These are phyloP conservation scores for Brenthis hecate DNA, from an alignment of 2,888 invertebrate species.

Conservation along the genomic window DNA sequence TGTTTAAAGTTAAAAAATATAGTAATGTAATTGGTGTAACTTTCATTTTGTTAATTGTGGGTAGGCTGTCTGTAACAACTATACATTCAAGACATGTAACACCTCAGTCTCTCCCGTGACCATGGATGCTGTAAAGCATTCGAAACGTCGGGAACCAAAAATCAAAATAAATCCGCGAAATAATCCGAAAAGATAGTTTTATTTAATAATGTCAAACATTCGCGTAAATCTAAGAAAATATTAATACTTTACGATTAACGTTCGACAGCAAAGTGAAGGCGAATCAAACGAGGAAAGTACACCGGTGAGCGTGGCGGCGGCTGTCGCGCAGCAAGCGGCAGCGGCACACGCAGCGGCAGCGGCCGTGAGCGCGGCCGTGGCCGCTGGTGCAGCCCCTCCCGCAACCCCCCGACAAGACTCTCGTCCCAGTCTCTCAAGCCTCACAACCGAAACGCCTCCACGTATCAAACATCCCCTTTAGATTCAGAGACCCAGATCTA, in stretches of 20 bases:
- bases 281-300: constrained; percentile 81
- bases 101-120: too few relatives aligned
- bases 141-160: too few relatives aligned
- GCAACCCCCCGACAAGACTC: constrained; percentile 72
- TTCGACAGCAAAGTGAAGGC: constrained; percentile 65
- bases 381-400: constrained; percentile 58
- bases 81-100: too few relatives aligned
- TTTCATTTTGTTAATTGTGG: too few relatives aligned
- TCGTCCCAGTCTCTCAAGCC: constrained; percentile 78
- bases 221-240: too few relatives aligned
- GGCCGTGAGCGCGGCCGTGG: constrained; percentile 60
- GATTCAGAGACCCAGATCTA: constrained; percentile 99
- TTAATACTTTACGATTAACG: background rate
- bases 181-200: too few relatives aligned
- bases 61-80: too few relatives aligned
- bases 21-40: too few relatives aligned
- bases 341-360: constrained; percentile 76
- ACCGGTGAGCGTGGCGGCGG: constrained; percentile 78
- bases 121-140: too few relatives aligned
- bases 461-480: constrained; percentile 99
- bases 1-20: too few relatives aligned
- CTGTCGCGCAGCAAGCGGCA: constrained; percentile 75
- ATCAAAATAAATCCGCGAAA: too few relatives aligned
- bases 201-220: too few relatives aligned
- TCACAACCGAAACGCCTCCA: constrained; percentile 96